A percentile compares a stretch with the other conserved stretches of the same genome.
Evolutionary conservation across 1,140 invertebrate species (phyloP).

Genomic region (Lepidurus packardi): DNA sequence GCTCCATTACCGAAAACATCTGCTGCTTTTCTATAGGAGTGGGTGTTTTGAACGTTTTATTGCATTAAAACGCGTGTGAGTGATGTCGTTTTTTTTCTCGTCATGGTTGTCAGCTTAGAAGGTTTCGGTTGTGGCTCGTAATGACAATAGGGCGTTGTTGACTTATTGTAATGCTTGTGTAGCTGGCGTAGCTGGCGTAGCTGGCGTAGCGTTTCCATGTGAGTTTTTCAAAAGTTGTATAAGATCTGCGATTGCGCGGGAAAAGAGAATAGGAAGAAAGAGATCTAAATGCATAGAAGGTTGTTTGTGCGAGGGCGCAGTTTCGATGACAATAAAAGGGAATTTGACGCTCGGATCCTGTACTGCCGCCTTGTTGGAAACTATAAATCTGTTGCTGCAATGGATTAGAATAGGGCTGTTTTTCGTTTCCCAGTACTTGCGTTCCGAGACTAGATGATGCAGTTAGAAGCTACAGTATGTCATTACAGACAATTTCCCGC

Average conservation of each 20-base stretch:
- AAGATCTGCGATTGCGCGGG: too few relatives aligned
- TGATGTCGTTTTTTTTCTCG: not conserved
- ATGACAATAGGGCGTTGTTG: slow-evolving; percentile 14
- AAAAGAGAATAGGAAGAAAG: too few relatives aligned
- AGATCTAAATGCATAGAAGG: not conserved
- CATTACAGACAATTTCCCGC: not conserved
- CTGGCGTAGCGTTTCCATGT: too few relatives aligned
- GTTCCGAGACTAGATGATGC: not conserved
- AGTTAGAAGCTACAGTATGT: not conserved
- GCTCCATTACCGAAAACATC: not conserved
- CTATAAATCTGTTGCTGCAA: not conserved
- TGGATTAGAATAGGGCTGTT: not conserved
- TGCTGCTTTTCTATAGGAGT: not conserved
- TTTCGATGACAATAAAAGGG: not conserved
- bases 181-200: too few relatives aligned
- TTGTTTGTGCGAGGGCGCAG: not conserved
- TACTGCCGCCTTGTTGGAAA: not conserved
- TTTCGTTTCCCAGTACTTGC: not conserved
- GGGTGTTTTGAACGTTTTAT: not conserved
- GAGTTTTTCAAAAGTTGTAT: too few relatives aligned
- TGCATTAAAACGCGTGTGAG: not conserved
- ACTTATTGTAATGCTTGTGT: not conserved
- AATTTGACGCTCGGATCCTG: not conserved
- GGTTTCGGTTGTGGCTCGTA: not conserved
- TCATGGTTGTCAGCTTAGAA: slow-evolving; percentile 3